Base-by-base conservation (phyloP, 2,797 vertebrate species). In the Myotis findleyi region DNA sequence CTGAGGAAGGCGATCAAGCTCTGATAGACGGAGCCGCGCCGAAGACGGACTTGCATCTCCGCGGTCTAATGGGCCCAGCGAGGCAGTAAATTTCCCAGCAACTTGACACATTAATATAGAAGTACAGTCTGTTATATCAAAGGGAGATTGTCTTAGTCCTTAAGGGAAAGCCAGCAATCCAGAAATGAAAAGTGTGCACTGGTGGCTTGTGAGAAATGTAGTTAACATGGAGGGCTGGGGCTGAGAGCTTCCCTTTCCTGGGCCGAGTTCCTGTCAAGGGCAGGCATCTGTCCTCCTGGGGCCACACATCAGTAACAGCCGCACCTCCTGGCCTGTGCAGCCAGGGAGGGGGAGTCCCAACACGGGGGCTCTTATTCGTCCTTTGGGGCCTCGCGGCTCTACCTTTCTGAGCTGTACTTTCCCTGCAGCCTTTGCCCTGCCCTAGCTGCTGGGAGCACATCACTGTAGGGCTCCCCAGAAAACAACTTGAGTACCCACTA, bases 51-150 rank as follows among this genome's bases (percentile, higher is more conserved):
- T 18, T 3, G 68, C 5, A 95, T 89, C 96, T 98, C 93, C 8
- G 73, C 93, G 69, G 97, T 95, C 97, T 96, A 93, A 98, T 86
- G 96, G 95, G 97, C 88, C 97, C 98, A 94, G 97, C 1, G 96
- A 98, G 97, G 97, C 98, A 97, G 96, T 98, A 98, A 98, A 98
- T 98, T 98, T 98, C 97, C 75, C 94, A 94, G 96, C 97, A 98
- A 98, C 97, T 95, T 98, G 98, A 98, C 98, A 98, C 98, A 95
- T 98, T 98, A 98, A 98, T 98, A 98, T 96, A 98, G 97, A 98
- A 98, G 97, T 98, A 98, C 97, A 98, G 98, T 98, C 97, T 98
- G 97, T 98, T 98, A 97, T 96, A 98, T 98, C 97, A 98, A 97
- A 98, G 96, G 96, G 96, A 98, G 98, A 98, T 97, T 97, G 98